Percentiles rank a stretch among this genome's conserved stretches.
Evolutionary conservation across 64 coral and sea anemone genomes (phyloP).

Genomic region (Montipora capricornis): DNA sequence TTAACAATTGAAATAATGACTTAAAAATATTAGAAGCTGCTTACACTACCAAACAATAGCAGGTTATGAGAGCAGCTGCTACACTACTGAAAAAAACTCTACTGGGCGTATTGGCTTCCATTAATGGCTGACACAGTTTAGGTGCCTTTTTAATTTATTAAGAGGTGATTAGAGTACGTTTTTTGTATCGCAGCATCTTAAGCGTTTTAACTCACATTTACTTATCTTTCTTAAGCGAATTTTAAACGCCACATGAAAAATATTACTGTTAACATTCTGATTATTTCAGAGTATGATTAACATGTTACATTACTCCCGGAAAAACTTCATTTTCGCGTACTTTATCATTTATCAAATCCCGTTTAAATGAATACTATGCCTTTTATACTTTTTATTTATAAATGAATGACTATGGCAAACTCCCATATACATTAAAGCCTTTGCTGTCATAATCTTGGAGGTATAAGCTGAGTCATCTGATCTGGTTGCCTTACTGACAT

Average conservation of each 20-base stretch:
- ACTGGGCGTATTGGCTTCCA: too few species aligned
- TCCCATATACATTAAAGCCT: too few species aligned
- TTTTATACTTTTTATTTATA: not conserved
- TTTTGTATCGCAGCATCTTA: not conserved
- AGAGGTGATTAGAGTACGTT: not conserved
- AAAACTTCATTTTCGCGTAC: slow-evolving; percentile 1
- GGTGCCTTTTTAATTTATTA: not conserved
- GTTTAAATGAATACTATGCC: not conserved
- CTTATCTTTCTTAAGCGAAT: not conserved
- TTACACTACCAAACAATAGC: too few species aligned
- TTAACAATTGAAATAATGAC: too few species aligned
- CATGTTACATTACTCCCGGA: not conserved
- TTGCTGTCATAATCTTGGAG: too few species aligned
- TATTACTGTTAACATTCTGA: not conserved
- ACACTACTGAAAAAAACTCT: too few species aligned
- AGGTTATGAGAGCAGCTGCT: too few species aligned
- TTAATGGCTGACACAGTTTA: not conserved
- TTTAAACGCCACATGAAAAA: not conserved
- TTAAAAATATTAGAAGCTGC: too few species aligned
- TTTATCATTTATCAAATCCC: not conserved
- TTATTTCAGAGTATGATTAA: not conserved
- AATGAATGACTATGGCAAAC: too few species aligned
- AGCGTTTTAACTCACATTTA: not conserved
- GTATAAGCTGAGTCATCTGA: too few species aligned
- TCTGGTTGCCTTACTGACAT: too few species aligned